Evolutionary conservation across 2,797 vertebrate genomes (phyloP).

Genomic region (Allochrocebus solatus): DNA sequence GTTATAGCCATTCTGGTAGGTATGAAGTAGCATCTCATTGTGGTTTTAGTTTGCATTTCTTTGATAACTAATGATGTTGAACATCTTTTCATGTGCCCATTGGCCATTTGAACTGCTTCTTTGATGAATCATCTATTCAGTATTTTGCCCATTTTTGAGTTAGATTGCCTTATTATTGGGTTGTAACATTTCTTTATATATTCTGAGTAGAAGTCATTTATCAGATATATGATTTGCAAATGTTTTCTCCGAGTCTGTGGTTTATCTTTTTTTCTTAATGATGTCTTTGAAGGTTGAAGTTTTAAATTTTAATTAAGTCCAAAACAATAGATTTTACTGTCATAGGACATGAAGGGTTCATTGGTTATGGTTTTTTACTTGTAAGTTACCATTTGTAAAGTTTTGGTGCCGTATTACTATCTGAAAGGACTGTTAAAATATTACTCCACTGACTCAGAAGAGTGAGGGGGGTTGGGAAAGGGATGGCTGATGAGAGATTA

Average conservation of each 20-base stretch:
- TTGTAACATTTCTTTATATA: not conserved
- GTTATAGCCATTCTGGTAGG: not conserved
- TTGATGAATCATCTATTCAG: not conserved
- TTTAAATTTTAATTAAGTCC: not conserved
- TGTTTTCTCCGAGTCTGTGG: not conserved
- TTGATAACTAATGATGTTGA: not conserved
- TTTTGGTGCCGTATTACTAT: not conserved
- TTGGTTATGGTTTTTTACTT: not conserved
- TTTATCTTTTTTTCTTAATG: not conserved
- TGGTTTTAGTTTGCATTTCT: not conserved
- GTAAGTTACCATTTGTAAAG: not conserved
- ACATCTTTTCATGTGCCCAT: not conserved
- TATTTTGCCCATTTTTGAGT: conserved; percentile 1
- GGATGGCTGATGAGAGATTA: too few species aligned
- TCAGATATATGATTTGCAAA: not conserved
- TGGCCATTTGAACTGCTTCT: not conserved
- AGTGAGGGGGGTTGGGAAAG: too few species aligned
- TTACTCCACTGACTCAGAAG: not conserved
- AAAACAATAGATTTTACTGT: not conserved
- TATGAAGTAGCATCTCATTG: not conserved
- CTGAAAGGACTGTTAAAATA: not conserved
- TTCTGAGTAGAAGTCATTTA: not conserved
- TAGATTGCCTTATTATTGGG: not conserved
- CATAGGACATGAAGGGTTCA: not conserved
- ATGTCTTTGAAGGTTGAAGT: not conserved